phyloP scores from a whole-genome alignment of 2,113 vertebrate genomes.

The Mystacornis crossleyi region DNA sequence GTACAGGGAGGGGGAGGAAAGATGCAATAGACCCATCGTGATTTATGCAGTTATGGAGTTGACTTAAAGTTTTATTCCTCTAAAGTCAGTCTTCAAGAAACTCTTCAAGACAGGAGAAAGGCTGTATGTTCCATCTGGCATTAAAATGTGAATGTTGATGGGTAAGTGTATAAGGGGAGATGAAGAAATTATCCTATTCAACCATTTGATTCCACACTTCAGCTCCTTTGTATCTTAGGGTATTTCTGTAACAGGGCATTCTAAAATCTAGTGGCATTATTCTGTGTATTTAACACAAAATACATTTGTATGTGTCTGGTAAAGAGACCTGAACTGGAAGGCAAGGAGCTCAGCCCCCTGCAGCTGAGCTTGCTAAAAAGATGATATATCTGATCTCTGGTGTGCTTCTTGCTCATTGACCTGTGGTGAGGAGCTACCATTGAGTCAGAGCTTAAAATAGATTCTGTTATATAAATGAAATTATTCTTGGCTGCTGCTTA shows the following conservation, averaged over 20 bases:
- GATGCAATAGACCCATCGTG: neutral
- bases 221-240: neutral
- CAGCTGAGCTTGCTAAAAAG: neutral
- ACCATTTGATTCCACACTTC: neutral
- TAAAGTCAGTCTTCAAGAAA: neutral
- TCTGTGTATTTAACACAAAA: neutral
- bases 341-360: neutral
- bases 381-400: neutral
- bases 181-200: neutral
- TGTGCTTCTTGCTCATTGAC: neutral
- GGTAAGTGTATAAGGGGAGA: neutral
- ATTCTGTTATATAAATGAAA: conserved; percentile 21
- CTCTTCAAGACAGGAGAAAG: neutral
- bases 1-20: neutral
- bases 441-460: conserved; percentile 43
- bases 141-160: neutral
- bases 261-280: neutral
- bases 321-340: neutral
- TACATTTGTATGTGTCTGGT: fast-evolving
- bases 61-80: neutral
- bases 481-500: conserved; percentile 18
- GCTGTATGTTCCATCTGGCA: neutral
- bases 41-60: neutral
- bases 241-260: neutral
- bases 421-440: neutral